phyloP scores from a whole-genome alignment of 2,888 invertebrate species.

The Chrysolina haemoptera region DNA sequence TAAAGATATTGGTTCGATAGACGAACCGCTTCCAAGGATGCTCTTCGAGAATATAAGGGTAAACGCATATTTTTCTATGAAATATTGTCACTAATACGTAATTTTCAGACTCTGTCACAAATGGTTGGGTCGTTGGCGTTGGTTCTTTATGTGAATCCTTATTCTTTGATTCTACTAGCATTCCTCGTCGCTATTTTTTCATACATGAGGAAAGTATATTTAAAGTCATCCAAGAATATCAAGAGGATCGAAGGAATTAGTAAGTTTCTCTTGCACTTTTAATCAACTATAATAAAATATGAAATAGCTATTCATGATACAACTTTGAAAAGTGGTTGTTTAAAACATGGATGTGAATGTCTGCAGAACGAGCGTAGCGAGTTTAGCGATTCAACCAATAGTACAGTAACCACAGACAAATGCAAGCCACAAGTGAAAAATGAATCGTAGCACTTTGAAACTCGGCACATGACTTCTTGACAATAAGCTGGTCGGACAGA shows the following conservation, averaged over 20 bases:
- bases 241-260: conserved; percentile 86
- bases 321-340: too few species aligned
- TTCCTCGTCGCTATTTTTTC: conserved; percentile 76
- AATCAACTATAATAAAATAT: too few species aligned
- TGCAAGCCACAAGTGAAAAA: too few species aligned
- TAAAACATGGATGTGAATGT: too few species aligned
- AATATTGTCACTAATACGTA: neutral
- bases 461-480: too few species aligned
- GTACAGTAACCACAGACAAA: too few species aligned
- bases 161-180: conserved; percentile 67
- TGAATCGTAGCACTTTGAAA: too few species aligned
- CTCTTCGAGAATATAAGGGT: conserved; percentile 41
- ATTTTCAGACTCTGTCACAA: conserved; percentile 69
- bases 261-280: conserved; percentile 71
- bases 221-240: conserved; percentile 84
- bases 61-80: neutral
- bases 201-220: conserved; percentile 81
- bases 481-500: too few species aligned
- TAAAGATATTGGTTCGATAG: conserved; percentile 75
- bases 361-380: too few species aligned
- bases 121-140: conserved; percentile 72
- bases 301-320: neutral
- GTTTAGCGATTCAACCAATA: too few species aligned
- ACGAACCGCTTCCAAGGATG: conserved; percentile 67
- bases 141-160: conserved; percentile 72